phyloP scores from a whole-genome alignment of 2,888 invertebrate genomes.

The Selenia dentaria region DNA sequence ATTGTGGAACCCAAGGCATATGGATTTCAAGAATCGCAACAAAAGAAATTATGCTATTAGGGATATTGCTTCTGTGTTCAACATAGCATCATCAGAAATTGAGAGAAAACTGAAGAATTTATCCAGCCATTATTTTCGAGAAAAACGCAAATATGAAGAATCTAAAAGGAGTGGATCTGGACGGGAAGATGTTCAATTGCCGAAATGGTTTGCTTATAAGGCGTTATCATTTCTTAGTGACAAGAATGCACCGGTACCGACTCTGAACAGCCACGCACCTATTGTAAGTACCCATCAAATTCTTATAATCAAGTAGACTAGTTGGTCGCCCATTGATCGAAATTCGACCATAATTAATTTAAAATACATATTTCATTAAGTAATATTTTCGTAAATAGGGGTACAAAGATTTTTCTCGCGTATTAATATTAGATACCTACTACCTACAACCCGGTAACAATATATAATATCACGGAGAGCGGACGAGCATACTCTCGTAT shows the following conservation, averaged over 20 bases:
- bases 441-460: slow-evolving; percentile 31
- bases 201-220: slow-evolving; percentile 34
- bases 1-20: slow-evolving; percentile 36
- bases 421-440: slow-evolving; percentile 28
- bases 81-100: slow-evolving; percentile 35
- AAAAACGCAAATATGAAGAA: slow-evolving; percentile 35
- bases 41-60: slow-evolving; percentile 36
- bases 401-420: slow-evolving; percentile 25
- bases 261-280: slow-evolving; percentile 28
- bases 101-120: slow-evolving; percentile 32
- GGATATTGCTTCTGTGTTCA: slow-evolving; percentile 36
- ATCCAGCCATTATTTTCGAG: slow-evolving; percentile 30
- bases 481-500: slow-evolving; percentile 28
- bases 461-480: slow-evolving; percentile 26
- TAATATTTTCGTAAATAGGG: slow-evolving; percentile 28
- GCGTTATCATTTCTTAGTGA: slow-evolving; percentile 30
- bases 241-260: slow-evolving; percentile 28
- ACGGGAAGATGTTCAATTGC: slow-evolving; percentile 30
- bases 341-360: slow-evolving; percentile 14
- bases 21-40: slow-evolving; percentile 35
- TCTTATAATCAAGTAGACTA: slow-evolving; percentile 25
- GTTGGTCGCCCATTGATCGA: slow-evolving; percentile 19
- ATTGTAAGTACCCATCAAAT: slow-evolving; percentile 26
- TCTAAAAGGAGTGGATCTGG: slow-evolving; percentile 30
- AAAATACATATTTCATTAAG: slow-evolving; percentile 29